Evolutionary conservation across 1,140 invertebrate species (phyloP).

Genomic region (Helicoverpa zea): DNA sequence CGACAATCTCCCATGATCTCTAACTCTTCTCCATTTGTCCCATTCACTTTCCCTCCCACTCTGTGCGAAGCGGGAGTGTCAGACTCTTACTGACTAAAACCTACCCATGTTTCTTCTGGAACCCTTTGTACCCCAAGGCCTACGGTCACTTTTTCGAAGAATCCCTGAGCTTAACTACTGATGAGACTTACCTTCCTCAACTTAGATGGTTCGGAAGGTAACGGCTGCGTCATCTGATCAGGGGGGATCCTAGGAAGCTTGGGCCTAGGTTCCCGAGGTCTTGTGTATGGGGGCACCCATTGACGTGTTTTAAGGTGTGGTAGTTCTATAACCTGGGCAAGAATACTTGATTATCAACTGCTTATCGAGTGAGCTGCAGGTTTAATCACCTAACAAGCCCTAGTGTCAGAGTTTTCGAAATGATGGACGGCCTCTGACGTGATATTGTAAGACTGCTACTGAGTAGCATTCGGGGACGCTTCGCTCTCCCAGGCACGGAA

Average conservation of each 20-base stretch:
- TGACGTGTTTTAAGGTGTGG: conserved; percentile 63
- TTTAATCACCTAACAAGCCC: too few species aligned
- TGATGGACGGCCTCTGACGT: too few species aligned
- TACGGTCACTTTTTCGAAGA: background rate
- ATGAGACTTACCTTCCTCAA: conserved; percentile 66
- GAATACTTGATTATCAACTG: background rate
- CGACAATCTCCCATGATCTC: too few species aligned
- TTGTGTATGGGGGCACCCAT: conserved; percentile 73
- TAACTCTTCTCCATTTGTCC: too few species aligned
- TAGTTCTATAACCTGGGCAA: conserved; percentile 61
- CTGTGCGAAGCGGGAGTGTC: background rate
- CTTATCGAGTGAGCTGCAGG: too few species aligned
- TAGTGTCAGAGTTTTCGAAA: too few species aligned
- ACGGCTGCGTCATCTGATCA: conserved; percentile 67
- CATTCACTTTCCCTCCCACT: background rate
- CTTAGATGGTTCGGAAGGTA: conserved; percentile 64
- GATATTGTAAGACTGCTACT: too few species aligned
- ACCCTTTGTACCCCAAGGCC: too few species aligned
- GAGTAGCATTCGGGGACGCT: too few species aligned
- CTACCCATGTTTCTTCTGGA: too few species aligned
- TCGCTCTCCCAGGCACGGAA: too few species aligned
- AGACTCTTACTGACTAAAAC: background rate
- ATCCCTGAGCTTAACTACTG: background rate
- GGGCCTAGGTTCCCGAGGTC: conserved; percentile 54
- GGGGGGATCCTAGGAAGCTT: conserved; percentile 63